A percentile compares a stretch with the other conserved stretches of the same genome.
Evolutionary conservation across 2,888 invertebrate species (phyloP).

Genomic region (Acrobasis suavella): DNA sequence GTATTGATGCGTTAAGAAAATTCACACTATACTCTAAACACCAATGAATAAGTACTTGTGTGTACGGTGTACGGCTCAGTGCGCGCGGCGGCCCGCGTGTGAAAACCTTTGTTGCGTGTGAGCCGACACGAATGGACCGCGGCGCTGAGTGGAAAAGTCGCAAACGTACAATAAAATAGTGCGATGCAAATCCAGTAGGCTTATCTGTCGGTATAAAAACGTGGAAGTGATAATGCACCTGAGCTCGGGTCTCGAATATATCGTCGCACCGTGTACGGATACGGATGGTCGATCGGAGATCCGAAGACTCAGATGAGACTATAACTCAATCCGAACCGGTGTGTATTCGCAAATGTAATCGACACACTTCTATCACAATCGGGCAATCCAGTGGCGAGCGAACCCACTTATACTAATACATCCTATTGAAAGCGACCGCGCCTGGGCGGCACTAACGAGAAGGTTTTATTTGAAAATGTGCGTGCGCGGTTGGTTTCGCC

Average conservation of each 20-base stretch:
- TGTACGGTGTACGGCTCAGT: background rate
- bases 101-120: constrained; percentile 13
- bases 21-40: constrained; percentile 31
- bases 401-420: constrained; percentile 65
- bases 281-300: constrained; percentile 31
- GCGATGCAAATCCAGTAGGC: constrained; percentile 17
- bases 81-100: background rate
- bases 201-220: constrained; percentile 23
- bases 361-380: constrained; percentile 55
- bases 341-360: constrained; percentile 55
- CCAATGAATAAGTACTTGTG: background rate
- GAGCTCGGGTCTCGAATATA: background rate
- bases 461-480: constrained; percentile 48
- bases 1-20: constrained; percentile 39
- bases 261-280: background rate
- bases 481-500: constrained; percentile 34
- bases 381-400: constrained; percentile 52
- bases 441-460: constrained; percentile 48
- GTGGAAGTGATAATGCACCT: constrained; percentile 8
- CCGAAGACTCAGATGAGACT: constrained; percentile 49
- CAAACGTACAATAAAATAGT: constrained; percentile 17
- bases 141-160: constrained; percentile 4
- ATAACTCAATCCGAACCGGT: constrained; percentile 61
- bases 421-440: constrained; percentile 58
- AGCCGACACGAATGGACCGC: constrained; percentile 7